Conservation (phyloP, 2,888 invertebrate genomes). For the Formica aserva region DNA sequence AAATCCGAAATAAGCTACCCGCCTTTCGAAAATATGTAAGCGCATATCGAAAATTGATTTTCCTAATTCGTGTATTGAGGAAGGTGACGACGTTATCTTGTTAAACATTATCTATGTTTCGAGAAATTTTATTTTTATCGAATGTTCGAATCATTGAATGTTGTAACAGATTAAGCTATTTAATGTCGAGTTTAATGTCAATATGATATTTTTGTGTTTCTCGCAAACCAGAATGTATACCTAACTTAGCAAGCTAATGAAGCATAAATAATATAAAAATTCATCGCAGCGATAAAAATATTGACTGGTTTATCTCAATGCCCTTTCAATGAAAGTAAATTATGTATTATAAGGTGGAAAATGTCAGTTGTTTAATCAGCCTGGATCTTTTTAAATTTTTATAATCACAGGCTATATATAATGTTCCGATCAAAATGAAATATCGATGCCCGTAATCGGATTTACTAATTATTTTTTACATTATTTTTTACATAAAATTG, state of each 20-base stretch:
- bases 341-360: conserved; percentile 10
- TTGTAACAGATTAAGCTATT: conserved; percentile 19
- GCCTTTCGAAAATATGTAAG: not conserved
- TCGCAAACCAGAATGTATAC: not conserved
- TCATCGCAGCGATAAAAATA: not conserved
- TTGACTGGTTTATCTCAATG: not conserved
- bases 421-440: conserved; percentile 36
- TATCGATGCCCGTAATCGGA: not conserved
- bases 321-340: not conserved
- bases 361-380: conserved; percentile 28
- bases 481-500: conserved; percentile 18
- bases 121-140: not conserved
- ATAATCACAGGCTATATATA: not conserved
- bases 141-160: not conserved
- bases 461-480: conserved; percentile 17
- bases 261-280: conserved; percentile 1
- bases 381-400: conserved; percentile 4
- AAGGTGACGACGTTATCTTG: not conserved
- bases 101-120: not conserved
- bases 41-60: not conserved
- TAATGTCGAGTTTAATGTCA: not conserved
- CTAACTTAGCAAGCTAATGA: not conserved
- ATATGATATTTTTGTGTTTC: conserved; percentile 8
- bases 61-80: not conserved
- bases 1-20: not conserved